Base-by-base conservation (phyloP, 2,113 vertebrate species). In the Siniperca chuatsi region DNA sequence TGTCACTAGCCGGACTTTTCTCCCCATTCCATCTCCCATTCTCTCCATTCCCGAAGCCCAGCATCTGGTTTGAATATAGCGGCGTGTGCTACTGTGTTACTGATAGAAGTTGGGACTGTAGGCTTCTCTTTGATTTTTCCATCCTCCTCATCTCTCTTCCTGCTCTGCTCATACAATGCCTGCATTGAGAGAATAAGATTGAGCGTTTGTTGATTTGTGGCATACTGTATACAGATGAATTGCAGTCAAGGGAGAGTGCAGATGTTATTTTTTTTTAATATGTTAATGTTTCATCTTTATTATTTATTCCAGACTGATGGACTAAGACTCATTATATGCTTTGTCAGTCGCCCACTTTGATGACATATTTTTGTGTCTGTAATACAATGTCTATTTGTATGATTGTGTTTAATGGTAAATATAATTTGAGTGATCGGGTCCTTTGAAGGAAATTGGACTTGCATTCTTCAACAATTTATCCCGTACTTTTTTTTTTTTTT, bases 31-130 rank as follows among this genome's bases (percentile, higher is more conserved):
- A 37, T 84, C 83, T 67, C 75, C 69, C 70, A 75, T 82, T 90
- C 81, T 87, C 82, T 82, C 48, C 74, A 6, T 64, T 88, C 73
- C 74, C 61, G 64, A 40, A 76, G 80, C 69, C 55, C 79, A 35
- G 88, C 92, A 94, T 97, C 97, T 98, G 96, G 94, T 97, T 97
- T 96, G 95, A 95, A 96, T 97, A 94, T 89, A 88, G 91, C 81
- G 89, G 93, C 92, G 87, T 96, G 93, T 91, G 95, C 95, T 93
- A 92, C 95, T 94, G 92, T 95, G 95, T 95, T 89, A 68, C 92
- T 90, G 94, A 95, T 94, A 93, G 90, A 92, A 93, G 85, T 89
- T 94, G 85, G 90, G 75, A 88, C 91, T 94, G 79, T 70, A 85
- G 87, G 76, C 84, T 87, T 88, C 76, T 70, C 88, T 94, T 96